phyloP scores from a whole-genome alignment of 2,113 vertebrate species.

The Scatophagus argus region DNA sequence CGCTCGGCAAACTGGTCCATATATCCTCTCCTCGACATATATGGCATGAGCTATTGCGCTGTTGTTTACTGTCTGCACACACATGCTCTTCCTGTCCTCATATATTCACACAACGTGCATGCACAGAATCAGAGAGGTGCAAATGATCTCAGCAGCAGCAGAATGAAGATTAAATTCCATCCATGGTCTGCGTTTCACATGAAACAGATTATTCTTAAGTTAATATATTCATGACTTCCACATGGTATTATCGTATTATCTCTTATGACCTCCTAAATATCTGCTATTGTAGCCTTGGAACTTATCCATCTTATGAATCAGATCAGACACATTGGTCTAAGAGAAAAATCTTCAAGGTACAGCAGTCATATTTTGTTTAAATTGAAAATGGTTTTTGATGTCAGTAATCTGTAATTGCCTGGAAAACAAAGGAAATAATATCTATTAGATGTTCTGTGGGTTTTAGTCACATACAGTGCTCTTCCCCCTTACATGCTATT shows the following conservation, averaged over 20 bases:
- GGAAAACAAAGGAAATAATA: background rate
- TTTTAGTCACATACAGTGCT: background rate
- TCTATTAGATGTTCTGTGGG: background rate
- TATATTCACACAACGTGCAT: background rate
- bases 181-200: background rate
- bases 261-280: conserved; percentile 12
- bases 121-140: background rate
- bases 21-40: conserved; percentile 57
- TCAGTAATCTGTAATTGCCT: background rate
- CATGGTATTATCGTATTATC: conserved; percentile 6
- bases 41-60: conserved; percentile 22
- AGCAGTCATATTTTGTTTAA: background rate
- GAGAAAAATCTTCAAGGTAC: background rate
- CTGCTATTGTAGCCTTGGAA: background rate
- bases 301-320: conserved; percentile 2
- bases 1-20: conserved; percentile 44
- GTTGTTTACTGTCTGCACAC: background rate
- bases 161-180: conserved; percentile 8
- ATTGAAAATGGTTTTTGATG: background rate
- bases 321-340: background rate
- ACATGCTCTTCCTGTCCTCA: background rate
- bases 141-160: conserved; percentile 3
- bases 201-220: background rate
- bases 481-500: conserved; percentile 32
- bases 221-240: conserved; percentile 29